A percentile compares a stretch with the other conserved stretches of the same genome.
These are phyloP conservation scores for Baronia brevicornis DNA, from an alignment of 2,888 invertebrate species.

Conservation along the genomic window DNA sequence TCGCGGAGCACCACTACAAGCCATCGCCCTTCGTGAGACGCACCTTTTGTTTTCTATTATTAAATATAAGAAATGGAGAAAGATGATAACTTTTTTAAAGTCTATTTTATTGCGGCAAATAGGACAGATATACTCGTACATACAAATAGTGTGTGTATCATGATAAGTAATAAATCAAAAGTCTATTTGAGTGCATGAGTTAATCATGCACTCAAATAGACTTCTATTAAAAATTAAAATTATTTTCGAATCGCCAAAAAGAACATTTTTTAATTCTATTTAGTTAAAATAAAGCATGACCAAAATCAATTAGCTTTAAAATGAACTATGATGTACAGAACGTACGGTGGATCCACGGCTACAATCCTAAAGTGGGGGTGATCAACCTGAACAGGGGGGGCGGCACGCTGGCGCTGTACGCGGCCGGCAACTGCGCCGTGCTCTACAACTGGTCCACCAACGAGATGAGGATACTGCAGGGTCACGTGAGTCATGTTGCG, in stretches of 20 bases:
- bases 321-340: constrained; percentile 65
- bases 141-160: too few relatives aligned
- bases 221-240: too few relatives aligned
- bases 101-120: neutral
- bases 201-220: too few relatives aligned
- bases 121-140: too few relatives aligned
- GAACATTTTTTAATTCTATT: too few relatives aligned
- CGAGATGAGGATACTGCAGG: constrained; percentile 78
- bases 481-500: constrained; percentile 82
- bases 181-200: too few relatives aligned
- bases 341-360: constrained; percentile 78
- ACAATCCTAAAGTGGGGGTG: constrained; percentile 74
- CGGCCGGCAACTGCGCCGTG: constrained; percentile 78
- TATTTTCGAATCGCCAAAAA: too few relatives aligned
- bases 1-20: constrained; percentile 38
- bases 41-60: constrained; percentile 2
- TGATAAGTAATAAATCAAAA: too few relatives aligned
- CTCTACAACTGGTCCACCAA: constrained; percentile 78
- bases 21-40: constrained; percentile 52
- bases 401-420: constrained; percentile 74
- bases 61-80: too few relatives aligned
- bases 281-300: too few relatives aligned
- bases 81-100: too few relatives aligned
- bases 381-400: constrained; percentile 74
- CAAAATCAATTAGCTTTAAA: too few relatives aligned